Conservation (phyloP, 2,113 vertebrate genomes). For the Astatoreochromis straeleni region DNA sequence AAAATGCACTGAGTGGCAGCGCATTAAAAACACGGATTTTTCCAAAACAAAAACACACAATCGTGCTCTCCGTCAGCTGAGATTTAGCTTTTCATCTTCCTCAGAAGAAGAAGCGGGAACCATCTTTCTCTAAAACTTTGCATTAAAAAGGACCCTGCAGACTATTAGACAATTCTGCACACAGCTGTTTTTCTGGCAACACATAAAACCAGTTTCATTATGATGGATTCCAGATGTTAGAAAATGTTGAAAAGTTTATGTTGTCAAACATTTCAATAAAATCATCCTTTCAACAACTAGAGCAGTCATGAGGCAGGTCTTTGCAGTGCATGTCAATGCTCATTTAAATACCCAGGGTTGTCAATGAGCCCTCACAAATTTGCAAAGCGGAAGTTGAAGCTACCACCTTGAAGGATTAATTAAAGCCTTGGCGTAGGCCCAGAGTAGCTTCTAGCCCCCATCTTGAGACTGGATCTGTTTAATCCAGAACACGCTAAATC, state of each 20-base stretch:
- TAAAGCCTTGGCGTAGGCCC: background rate
- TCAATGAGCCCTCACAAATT: background rate
- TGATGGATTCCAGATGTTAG: background rate
- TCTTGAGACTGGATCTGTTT: background rate
- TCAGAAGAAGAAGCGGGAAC: background rate
- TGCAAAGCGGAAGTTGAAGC: background rate
- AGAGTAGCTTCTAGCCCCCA: background rate
- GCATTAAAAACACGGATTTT: background rate
- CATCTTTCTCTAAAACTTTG: background rate
- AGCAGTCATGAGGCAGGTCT: background rate
- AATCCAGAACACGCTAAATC: background rate
- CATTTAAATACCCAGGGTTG: background rate
- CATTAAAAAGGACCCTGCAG: background rate
- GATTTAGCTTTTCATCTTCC: background rate
- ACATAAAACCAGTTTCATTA: background rate
- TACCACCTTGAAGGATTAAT: background rate
- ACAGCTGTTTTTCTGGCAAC: background rate
- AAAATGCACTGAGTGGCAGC: background rate
- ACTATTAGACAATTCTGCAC: background rate
- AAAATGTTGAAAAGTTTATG: background rate
- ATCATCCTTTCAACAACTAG: background rate
- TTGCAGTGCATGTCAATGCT: background rate
- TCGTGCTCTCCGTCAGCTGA: background rate
- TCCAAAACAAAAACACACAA: background rate
- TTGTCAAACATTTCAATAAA: background rate